Percentiles rank a stretch among this genome's conserved stretches.
phyloP scores from a whole-genome alignment of 2,113 vertebrate species.

The Ceyx margarethae region DNA sequence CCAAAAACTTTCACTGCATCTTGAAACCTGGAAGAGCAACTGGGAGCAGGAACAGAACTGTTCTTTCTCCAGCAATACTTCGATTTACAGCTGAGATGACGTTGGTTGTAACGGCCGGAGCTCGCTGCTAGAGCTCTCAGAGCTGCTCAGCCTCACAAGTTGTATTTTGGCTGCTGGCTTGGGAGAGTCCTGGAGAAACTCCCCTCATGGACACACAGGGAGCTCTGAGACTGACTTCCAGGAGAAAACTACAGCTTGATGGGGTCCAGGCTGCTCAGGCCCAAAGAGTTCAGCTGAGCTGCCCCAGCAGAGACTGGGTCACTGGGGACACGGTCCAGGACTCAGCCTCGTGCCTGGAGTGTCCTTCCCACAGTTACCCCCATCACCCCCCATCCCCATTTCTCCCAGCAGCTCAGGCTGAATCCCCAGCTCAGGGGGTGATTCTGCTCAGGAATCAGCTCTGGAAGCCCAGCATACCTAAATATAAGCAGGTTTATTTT shows the following conservation, averaged over 20 bases:
- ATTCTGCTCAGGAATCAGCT: background rate
- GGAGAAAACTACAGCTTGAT: background rate
- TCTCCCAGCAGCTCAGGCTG: accelerated
- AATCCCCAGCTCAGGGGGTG: background rate
- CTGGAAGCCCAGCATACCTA: accelerated
- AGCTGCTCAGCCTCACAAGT: background rate
- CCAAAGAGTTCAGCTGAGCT: accelerated
- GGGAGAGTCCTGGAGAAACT: background rate
- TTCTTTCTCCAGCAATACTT: background rate
- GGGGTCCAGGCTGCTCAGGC: background rate
- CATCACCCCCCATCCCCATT: accelerated
- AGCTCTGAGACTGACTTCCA: background rate
- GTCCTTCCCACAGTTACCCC: accelerated
- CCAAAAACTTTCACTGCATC: conserved; percentile 48
- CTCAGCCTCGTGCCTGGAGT: accelerated
- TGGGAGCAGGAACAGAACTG: background rate
- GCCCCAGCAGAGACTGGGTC: background rate
- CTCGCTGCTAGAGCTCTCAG: background rate
- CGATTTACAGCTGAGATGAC: background rate
- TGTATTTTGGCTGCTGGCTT: background rate
- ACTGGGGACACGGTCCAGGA: accelerated
- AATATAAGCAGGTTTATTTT: background rate
- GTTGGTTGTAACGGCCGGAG: background rate
- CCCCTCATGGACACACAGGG: background rate
- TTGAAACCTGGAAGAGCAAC: conserved; percentile 33